Base-by-base conservation (phyloP, 2,888 invertebrate genomes). In the Neoascia interrupta region DNA sequence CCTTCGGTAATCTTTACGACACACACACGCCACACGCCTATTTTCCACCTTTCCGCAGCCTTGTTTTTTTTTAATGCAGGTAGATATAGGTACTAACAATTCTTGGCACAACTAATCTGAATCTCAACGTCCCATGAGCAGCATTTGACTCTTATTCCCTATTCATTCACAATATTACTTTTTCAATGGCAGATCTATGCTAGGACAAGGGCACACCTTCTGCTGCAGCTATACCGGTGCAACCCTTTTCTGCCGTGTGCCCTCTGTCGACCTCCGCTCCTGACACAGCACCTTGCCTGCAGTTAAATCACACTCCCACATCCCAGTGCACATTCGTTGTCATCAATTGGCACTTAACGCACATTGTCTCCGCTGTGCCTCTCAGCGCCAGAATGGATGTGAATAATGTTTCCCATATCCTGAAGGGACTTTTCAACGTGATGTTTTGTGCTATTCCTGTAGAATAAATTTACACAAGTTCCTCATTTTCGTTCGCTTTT, bases 281-380 rank as follows among this genome's bases (percentile, higher is more conserved):
- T n/a, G n/a, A n/a, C n/a, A n/a, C 28, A 58, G 49, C 41, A 70
- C 61, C 53, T 63, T 69, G 73, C 49, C 60, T 31, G 51, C 26
- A 31, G 31, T n/a, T 31, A 31, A 31, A n/a, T 31, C 8, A 8
- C 8, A 31, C 31, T 31, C 31, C 31, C 31, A 31, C 31, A n/a
- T 19, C 45, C 19, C 21, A 43, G 47, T 21, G 47, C 5, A 31
- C 23, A 39, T 41, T 41, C 63, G 54, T 51, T 63, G 63, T 58
- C 70, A 75, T 75, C 75, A 75, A 75, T 75, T 75, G 75, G 75
- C 70, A 75, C 75, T 75, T 75, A 75, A 75, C 63, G 75, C 70
- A 75, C 51, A 70, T 75, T 75, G 70, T 70, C 75, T 56, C 56
- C 10, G 39, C 26, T 13, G 4, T 23, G 8, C 19, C 34, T 45